These are phyloP conservation scores for Frieseomelitta varia DNA, from an alignment of 1,140 invertebrate species.

Conservation along the genomic window DNA sequence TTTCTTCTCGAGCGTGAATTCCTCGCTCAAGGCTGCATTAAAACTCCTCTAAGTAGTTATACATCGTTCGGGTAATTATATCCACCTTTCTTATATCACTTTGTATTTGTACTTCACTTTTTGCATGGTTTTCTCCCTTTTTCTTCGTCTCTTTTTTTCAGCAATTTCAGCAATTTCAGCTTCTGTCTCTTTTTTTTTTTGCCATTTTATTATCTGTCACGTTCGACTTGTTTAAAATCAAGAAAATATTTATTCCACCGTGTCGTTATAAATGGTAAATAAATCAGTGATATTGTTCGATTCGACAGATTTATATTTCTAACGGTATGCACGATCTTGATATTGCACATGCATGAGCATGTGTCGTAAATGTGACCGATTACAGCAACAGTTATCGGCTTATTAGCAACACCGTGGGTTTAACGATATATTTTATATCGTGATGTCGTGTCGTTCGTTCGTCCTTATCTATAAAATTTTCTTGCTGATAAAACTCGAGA, in stretches of 20 bases:
- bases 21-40: background rate
- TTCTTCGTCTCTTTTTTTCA: background rate
- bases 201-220: too few species aligned
- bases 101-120: background rate
- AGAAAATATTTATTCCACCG: too few species aligned
- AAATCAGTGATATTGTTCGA: too few species aligned
- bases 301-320: too few species aligned
- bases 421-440: slow-evolving; percentile 1
- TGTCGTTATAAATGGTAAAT: too few species aligned
- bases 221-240: too few species aligned
- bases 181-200: too few species aligned
- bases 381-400: slow-evolving; percentile 23
- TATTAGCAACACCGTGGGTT: slow-evolving; percentile 17
- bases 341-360: too few species aligned
- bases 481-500: background rate
- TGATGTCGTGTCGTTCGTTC: background rate
- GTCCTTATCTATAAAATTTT: slow-evolving; percentile 4
- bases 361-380: slow-evolving; percentile 32
- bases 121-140: background rate
- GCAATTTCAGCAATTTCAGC: too few species aligned
- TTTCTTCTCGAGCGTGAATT: background rate
- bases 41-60: background rate
- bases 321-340: too few species aligned
- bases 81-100: background rate
- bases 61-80: background rate